Percentiles rank a stretch among this genome's conserved stretches.
Conservation (phyloP, 2,797 vertebrate genomes). For the Anguilla obscura region DNA sequence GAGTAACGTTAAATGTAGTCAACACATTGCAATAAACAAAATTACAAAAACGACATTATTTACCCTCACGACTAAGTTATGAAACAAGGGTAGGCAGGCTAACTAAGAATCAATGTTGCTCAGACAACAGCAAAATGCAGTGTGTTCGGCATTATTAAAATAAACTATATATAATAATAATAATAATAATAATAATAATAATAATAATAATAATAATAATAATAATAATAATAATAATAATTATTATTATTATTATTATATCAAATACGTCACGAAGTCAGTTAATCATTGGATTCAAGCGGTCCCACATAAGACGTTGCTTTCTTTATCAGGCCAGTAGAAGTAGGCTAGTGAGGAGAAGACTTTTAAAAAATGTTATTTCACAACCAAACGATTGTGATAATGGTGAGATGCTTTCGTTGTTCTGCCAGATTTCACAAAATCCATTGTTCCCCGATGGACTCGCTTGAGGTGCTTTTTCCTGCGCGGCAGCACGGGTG, state of each 20-base stretch:
- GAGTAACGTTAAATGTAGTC: constrained; percentile 24
- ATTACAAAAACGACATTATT: not conserved
- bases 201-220: too few species aligned
- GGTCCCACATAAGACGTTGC: not conserved
- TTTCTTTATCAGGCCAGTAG: not conserved
- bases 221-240: too few species aligned
- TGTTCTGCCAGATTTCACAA: too few species aligned
- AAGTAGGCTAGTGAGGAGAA: not conserved
- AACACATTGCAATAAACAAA: not conserved
- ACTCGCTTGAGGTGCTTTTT: not conserved
- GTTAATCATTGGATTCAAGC: not conserved
- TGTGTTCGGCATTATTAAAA: too few species aligned
- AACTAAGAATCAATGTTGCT: too few species aligned
- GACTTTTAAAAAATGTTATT: not conserved
- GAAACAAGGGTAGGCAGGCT: too few species aligned
- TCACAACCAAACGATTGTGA: not conserved
- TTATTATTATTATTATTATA: not conserved
- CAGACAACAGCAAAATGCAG: too few species aligned
- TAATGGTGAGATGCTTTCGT: not conserved
- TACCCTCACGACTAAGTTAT: too few species aligned
- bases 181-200: not conserved
- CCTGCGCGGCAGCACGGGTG: not conserved
- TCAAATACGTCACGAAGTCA: not conserved
- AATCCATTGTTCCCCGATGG: not conserved
- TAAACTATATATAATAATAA: not conserved